phyloP scores from a whole-genome alignment of 2,113 vertebrate species.

The Rafetus swinhoei region DNA sequence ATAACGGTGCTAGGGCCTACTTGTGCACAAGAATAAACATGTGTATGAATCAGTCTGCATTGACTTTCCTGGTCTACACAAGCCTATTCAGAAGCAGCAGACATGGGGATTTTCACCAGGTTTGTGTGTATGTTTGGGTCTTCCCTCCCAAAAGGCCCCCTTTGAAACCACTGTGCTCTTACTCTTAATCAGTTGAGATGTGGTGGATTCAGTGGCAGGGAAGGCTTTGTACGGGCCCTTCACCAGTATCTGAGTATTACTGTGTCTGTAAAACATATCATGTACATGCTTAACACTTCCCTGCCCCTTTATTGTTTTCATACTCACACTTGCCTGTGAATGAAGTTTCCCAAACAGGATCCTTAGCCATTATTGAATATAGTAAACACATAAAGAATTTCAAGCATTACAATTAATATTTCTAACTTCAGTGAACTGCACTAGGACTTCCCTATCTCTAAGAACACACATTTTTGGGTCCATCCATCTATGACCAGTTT shows the following conservation, averaged over 20 bases:
- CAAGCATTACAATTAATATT: constrained; percentile 4
- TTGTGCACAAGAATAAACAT: background rate
- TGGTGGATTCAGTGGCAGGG: background rate
- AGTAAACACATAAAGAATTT: constrained; percentile 20
- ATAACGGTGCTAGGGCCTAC: background rate
- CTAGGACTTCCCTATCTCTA: background rate
- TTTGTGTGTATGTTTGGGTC: background rate
- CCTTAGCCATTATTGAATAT: constrained; percentile 15
- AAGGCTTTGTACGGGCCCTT: background rate
- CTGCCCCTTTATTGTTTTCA: background rate
- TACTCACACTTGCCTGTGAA: background rate
- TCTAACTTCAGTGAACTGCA: background rate
- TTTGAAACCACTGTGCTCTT: background rate
- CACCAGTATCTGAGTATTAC: background rate
- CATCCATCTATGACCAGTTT: background rate
- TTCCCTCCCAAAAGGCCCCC: background rate
- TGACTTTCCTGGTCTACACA: background rate
- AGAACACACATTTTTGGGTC: background rate
- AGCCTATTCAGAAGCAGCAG: background rate
- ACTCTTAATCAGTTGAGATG: background rate
- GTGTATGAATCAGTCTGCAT: background rate
- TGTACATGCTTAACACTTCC: constrained; percentile 27
- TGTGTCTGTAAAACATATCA: background rate
- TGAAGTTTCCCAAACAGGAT: background rate
- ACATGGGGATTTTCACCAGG: background rate